These are phyloP conservation scores for Volucella bombylans DNA, from an alignment of 2,888 invertebrate genomes.

Conservation along the genomic window DNA sequence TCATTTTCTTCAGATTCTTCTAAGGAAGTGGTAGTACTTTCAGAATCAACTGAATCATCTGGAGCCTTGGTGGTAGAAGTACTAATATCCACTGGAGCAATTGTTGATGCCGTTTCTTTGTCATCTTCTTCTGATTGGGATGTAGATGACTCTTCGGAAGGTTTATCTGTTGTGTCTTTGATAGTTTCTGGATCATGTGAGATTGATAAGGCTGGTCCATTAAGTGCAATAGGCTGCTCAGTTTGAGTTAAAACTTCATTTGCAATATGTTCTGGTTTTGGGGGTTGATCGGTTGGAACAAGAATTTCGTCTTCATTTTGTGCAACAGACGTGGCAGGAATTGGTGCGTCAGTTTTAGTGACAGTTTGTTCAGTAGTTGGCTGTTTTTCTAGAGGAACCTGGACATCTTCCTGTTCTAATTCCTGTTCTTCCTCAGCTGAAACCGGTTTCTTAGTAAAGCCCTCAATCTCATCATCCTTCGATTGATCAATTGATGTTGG, in stretches of 20 bases:
- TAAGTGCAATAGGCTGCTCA: background rate
- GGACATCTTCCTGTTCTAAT: slow-evolving; percentile 11
- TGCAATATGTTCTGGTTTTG: slow-evolving; percentile 5
- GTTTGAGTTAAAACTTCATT: slow-evolving; percentile 17
- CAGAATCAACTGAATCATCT: slow-evolving; percentile 12
- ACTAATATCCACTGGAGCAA: slow-evolving; percentile 44
- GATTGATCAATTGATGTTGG: slow-evolving; percentile 1
- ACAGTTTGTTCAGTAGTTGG: slow-evolving; percentile 6
- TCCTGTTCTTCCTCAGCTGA: slow-evolving; percentile 9
- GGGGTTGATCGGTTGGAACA: background rate
- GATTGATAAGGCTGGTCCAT: background rate
- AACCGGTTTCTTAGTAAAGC: slow-evolving; percentile 12
- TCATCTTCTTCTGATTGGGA: slow-evolving; percentile 52
- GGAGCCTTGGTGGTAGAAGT: slow-evolving; percentile 10
- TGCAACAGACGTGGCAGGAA: background rate
- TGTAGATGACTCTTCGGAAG: slow-evolving; percentile 56
- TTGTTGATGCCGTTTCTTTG: slow-evolving; percentile 49
- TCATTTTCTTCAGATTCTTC: slow-evolving; percentile 44
- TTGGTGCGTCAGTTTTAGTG: slow-evolving; percentile 22
- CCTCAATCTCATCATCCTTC: slow-evolving; percentile 7
- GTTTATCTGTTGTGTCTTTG: slow-evolving; percentile 24
- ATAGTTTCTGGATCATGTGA: slow-evolving; percentile 9
- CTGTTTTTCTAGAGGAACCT: background rate
- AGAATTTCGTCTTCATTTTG: slow-evolving; percentile 21
- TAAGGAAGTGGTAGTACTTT: slow-evolving; percentile 26